Base-by-base conservation (phyloP, 2,113 vertebrate species). In the Bubo blakistoni region DNA sequence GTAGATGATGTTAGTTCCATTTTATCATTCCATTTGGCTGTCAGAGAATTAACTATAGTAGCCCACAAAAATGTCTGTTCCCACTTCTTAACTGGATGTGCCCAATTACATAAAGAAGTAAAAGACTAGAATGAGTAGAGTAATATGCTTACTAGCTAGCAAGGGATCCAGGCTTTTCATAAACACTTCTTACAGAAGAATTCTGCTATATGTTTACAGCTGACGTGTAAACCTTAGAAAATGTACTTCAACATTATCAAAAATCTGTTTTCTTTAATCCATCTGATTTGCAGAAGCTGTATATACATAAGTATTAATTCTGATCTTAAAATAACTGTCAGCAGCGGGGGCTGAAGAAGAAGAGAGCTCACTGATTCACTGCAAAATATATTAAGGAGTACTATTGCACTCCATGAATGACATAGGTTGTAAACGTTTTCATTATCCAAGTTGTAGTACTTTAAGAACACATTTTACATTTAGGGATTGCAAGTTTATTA, bases 281-380 rank as follows among this genome's bases (percentile, higher is more conserved):
- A 55, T 47, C 61, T 81, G 27, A 81, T 81, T 91, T 91, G 79
- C 17, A 79, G 65, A n/a, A 86, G 34, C 46, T 84, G 32, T 51
- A 67, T 55, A 73, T 81, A 92, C 0, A 0, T 55, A 90, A 83
- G 63, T 78, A 79, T 61, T 86, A 84, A 94, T 76, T 91, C 88
- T 81, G 54, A 42, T 92, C 82, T 94, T 74, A 95, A 92, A 96
- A 95, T 94, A 96, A 95, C 93, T 82, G 65, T 57, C 87, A 94
- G 78, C 36, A 91, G 93, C 0, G 13, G 81, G 66, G 90, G 87
- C 25, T 94, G 87, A 79, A 79, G 66, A 83, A 82, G 57, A 86
- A 83, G 67, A 47, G 38, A 78, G 70, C 54, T 87, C 93, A 85
- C 73, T 93, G 91, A 95, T 91, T 91, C 94, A 91, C 2, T 87